Conservation (phyloP, 2,113 vertebrate genomes). For the Malurus cyaneus region DNA sequence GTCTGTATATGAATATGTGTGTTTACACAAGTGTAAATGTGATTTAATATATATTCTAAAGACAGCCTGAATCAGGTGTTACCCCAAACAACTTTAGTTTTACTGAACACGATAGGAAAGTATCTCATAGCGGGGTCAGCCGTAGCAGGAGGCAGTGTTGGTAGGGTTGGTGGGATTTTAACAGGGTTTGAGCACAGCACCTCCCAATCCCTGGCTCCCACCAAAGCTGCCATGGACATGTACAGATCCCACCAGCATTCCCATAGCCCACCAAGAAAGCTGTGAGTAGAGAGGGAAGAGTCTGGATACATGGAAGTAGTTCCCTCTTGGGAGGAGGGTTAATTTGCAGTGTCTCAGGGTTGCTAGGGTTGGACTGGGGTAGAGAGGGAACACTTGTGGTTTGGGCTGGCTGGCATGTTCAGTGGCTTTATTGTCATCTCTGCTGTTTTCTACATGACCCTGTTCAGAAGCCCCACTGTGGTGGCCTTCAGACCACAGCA, state of each 20-base stretch:
- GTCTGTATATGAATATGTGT: not conserved
- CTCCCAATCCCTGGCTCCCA: not conserved
- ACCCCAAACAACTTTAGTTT: not conserved
- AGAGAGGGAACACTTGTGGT: not conserved
- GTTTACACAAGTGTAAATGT: rapidly evolving
- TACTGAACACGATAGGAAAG: not conserved
- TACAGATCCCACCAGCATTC: not conserved
- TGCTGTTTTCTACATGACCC: not conserved
- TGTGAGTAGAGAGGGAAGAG: not conserved
- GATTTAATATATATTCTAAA: not conserved
- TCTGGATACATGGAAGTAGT: not conserved
- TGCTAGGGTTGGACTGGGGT: not conserved
- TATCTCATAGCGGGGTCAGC: no score
- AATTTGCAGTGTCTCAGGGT: not conserved
- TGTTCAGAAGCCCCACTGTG: not conserved
- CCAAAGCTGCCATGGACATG: rapidly evolving
- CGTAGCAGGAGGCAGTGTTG: not conserved
- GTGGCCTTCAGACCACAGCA: not conserved
- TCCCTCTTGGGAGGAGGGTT: not conserved
- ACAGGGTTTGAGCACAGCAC: not conserved
- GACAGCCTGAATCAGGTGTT: not conserved
- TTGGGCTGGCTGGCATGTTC: rapidly evolving
- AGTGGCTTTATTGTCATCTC: not conserved
- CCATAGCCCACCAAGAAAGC: not conserved
- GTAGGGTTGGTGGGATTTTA: not conserved